Conservation (phyloP, 2,797 vertebrate genomes). For the Sciaenops ocellatus region DNA sequence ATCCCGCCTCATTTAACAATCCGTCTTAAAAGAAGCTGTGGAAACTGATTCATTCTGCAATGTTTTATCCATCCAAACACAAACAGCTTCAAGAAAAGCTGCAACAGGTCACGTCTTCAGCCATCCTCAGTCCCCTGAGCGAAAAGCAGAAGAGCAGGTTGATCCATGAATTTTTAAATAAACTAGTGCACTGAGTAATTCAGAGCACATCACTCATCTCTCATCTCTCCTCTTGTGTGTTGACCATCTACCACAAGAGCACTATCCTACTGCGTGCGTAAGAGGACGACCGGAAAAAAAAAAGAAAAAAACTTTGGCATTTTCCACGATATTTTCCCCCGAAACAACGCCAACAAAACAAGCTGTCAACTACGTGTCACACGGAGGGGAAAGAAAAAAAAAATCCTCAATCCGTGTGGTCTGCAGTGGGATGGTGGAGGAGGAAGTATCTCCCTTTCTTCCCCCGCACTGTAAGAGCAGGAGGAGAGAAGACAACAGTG, state of each 20-base stretch:
- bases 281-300: conserved; percentile 24
- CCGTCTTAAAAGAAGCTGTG: conserved; percentile 18
- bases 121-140: conserved; percentile 60
- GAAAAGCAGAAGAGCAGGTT: conserved; percentile 34
- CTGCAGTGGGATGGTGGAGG: conserved; percentile 40
- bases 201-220: conserved; percentile 64
- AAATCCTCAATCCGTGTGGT: conserved; percentile 11
- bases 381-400: not conserved
- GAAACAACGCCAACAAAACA: conserved; percentile 37
- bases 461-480: conserved; percentile 29
- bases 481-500: conserved; percentile 45
- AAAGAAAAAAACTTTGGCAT: conserved; percentile 60
- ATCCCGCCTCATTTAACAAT: conserved; percentile 34
- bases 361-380: conserved; percentile 38
- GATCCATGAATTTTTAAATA: conserved; percentile 55
- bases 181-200: conserved; percentile 62
- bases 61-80: conserved; percentile 38
- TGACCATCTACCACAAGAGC: conserved; percentile 49
- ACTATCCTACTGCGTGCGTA: conserved; percentile 32
- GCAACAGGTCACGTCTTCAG: conserved; percentile 78
- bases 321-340: conserved; percentile 39
- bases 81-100: conserved; percentile 31
- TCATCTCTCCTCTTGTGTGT: conserved; percentile 31
- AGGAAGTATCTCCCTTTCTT: conserved; percentile 30
- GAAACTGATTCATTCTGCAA: conserved; percentile 31